Conservation (phyloP, 2,113 vertebrate genomes). For the Syngnathoides biaculeatus region DNA sequence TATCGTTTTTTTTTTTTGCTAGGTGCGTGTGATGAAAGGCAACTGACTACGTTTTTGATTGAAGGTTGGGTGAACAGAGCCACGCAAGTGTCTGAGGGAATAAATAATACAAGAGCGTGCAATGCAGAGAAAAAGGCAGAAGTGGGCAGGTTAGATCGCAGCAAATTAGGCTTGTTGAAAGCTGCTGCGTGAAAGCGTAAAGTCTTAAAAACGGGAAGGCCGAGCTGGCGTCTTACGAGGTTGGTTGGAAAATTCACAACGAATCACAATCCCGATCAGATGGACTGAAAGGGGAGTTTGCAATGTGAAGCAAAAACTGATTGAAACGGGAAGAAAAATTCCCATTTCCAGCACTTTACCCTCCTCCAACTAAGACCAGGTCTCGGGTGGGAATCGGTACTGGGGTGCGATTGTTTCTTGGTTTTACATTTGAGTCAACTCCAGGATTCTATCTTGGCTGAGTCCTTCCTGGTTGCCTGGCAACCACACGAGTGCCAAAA, state of each 20-base stretch:
- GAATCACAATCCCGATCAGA: background rate
- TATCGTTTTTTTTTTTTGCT: slow-evolving; percentile 19
- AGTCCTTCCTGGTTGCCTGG: slow-evolving; percentile 1
- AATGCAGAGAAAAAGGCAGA: background rate
- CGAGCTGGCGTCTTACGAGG: background rate
- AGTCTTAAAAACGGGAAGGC: background rate
- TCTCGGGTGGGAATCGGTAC: no score
- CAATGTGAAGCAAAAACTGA: background rate
- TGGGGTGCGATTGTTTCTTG: background rate
- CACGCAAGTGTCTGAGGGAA: background rate
- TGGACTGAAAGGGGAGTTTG: background rate
- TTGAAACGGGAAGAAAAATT: no score
- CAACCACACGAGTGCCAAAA: slow-evolving; percentile 4
- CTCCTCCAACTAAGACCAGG: no score
- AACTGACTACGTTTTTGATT: slow-evolving; percentile 22
- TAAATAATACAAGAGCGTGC: slow-evolving; percentile 20
- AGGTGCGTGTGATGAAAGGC: slow-evolving; percentile 5
- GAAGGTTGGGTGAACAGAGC: slow-evolving; percentile 4
- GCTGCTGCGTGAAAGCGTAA: background rate
- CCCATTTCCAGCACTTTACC: no score
- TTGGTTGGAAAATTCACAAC: background rate
- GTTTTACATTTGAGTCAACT: background rate
- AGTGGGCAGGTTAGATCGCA: background rate
- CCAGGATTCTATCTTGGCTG: background rate
- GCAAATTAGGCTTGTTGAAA: slow-evolving; percentile 3